Evolutionary conservation across 2,113 vertebrate genomes (phyloP).

Genomic region (Papio anubis): DNA sequence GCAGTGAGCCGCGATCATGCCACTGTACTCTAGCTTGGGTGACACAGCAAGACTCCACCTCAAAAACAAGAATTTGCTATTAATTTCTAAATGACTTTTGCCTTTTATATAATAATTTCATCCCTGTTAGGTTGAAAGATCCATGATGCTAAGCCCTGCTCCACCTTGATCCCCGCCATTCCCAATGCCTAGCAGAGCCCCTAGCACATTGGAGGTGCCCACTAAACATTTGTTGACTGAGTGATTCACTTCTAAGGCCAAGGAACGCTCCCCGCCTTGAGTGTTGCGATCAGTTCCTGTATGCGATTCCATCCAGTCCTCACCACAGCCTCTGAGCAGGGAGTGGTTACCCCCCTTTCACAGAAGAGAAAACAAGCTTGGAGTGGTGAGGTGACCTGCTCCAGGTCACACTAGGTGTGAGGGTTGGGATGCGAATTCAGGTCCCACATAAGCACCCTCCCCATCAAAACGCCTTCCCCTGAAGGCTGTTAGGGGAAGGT

Average conservation of each 20-base stretch:
- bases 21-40: too few relatives aligned
- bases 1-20: too few relatives aligned
- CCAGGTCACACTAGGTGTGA: not conserved
- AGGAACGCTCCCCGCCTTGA: not conserved
- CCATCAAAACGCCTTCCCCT: not conserved
- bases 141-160: not conserved
- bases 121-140: not conserved
- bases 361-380: not conserved
- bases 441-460: not conserved
- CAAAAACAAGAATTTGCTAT: too few relatives aligned
- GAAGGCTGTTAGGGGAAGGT: not conserved
- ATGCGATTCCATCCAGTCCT: not conserved
- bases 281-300: fast-evolving
- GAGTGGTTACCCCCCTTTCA: not conserved
- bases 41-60: too few relatives aligned
- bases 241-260: not conserved
- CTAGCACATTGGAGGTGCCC: not conserved
- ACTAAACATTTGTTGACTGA: not conserved
- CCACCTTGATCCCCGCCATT: not conserved
- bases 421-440: not conserved
- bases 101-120: not conserved
- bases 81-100: not conserved
- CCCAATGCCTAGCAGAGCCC: not conserved
- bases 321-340: not conserved
- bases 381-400: not conserved